A percentile compares a stretch with the other conserved stretches of the same genome.
phyloP scores from a whole-genome alignment of 2,797 vertebrate species.

The Tympanoctomys barrerae region DNA sequence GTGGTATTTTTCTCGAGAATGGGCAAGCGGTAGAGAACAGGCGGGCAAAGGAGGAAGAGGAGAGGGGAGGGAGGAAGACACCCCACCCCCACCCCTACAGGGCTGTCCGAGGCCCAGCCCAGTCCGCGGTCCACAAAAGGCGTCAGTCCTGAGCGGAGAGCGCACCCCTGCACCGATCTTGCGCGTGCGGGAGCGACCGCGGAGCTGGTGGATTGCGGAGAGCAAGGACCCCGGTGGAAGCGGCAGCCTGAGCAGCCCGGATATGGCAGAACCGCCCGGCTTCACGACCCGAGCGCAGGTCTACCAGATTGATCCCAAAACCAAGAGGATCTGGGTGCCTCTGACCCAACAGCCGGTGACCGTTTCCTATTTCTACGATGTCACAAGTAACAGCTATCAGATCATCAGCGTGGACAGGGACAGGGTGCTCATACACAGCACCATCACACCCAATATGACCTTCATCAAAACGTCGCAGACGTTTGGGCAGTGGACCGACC shows the following conservation, averaged over 20 bases:
- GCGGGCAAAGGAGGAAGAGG: neutral
- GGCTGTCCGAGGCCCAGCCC: neutral
- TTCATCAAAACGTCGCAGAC: constrained; percentile 98
- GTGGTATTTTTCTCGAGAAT: neutral
- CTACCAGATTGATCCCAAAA: neutral
- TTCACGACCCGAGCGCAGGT: neutral
- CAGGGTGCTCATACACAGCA: constrained; percentile 99
- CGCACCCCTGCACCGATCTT: neutral
- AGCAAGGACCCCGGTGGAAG: neutral
- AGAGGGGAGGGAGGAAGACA: neutral
- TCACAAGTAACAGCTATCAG: neutral
- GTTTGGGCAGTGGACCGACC: constrained; percentile 98
- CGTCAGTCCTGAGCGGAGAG: neutral
- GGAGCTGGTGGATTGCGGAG: neutral
- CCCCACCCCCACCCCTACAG: neutral
- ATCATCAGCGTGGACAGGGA: neutral
- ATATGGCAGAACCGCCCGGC: neutral
- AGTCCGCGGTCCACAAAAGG: neutral
- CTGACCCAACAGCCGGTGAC: neutral
- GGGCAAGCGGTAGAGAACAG: neutral
- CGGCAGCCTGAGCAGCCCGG: neutral
- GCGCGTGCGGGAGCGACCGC: neutral
- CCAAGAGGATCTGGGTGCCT: neutral
- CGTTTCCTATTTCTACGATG: neutral
- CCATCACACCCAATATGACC: constrained; percentile 98